Conservation (phyloP, 1,140 invertebrate genomes). For the Drosophila malerkotliana region DNA sequence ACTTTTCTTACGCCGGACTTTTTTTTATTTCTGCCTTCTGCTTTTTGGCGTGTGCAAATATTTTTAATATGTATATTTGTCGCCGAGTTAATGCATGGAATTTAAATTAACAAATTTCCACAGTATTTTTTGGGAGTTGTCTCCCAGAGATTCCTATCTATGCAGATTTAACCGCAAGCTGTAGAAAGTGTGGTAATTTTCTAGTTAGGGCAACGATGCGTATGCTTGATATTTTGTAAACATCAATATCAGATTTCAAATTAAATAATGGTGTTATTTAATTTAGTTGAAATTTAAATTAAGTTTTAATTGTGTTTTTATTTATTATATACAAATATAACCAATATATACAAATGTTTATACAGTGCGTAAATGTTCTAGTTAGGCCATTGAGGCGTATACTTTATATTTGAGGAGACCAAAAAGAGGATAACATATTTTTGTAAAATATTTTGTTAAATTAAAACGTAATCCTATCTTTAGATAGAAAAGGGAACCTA, state of each 20-base stretch:
- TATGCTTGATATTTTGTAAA: constrained; percentile 12
- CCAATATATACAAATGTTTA: no score
- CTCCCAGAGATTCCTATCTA: constrained; percentile 52
- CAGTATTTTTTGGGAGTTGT: constrained; percentile 29
- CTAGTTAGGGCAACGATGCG: constrained; percentile 8
- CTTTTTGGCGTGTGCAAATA: constrained; percentile 38
- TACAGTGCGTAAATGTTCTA: no score
- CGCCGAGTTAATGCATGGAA: constrained; percentile 52
- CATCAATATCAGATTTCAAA: neutral
- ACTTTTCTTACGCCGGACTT: constrained; percentile 49
- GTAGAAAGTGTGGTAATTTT: constrained; percentile 54
- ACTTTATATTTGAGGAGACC: neutral
- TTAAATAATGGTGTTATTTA: neutral
- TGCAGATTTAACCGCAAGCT: constrained; percentile 55
- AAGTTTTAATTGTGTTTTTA: neutral
- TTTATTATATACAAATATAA: no score
- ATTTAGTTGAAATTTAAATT: neutral
- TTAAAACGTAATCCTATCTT: no score
- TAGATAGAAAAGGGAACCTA: no score
- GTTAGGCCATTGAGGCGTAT: neutral
- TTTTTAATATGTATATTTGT: constrained; percentile 65
- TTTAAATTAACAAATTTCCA: constrained; percentile 77
- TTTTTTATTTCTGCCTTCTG: constrained; percentile 11
- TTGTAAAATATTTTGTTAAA: no score
- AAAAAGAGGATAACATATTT: no score